phyloP scores from a whole-genome alignment of 2,797 vertebrate species.

The Trematomus bernacchii region DNA sequence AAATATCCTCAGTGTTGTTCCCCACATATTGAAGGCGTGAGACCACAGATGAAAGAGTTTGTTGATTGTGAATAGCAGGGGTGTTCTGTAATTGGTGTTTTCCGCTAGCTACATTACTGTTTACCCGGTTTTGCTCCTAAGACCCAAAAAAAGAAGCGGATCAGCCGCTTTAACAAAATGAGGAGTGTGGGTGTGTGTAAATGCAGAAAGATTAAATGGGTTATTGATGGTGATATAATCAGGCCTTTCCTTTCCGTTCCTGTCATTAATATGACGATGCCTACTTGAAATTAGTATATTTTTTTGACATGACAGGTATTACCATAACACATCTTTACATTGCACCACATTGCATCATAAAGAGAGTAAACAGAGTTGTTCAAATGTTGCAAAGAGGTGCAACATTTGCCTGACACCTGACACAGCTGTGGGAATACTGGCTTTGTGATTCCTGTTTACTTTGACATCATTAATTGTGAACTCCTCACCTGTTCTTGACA shows the following conservation, averaged over 20 bases:
- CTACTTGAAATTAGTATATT: neutral
- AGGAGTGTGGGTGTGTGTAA: slow-evolving; percentile 61
- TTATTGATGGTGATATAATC: slow-evolving; percentile 23
- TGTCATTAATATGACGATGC: slow-evolving; percentile 6
- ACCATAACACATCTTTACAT: slow-evolving; percentile 11
- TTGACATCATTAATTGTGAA: slow-evolving; percentile 41
- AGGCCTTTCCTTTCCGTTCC: neutral
- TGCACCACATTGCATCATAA: slow-evolving; percentile 13
- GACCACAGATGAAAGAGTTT: slow-evolving; percentile 73
- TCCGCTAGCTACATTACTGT: slow-evolving; percentile 68
- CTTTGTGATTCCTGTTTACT: slow-evolving; percentile 38
- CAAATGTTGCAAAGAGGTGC: slow-evolving; percentile 51
- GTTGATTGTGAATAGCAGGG: slow-evolving; percentile 72
- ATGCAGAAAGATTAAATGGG: slow-evolving; percentile 34
- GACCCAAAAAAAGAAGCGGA: slow-evolving; percentile 53
- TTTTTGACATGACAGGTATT: neutral
- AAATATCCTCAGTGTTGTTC: slow-evolving; percentile 62
- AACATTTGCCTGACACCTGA: slow-evolving; percentile 57
- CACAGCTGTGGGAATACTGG: slow-evolving; percentile 51
- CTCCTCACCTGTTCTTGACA: slow-evolving; percentile 43
- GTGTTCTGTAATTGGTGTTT: slow-evolving; percentile 80
- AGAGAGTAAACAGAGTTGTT: slow-evolving; percentile 35
- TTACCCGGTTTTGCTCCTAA: slow-evolving; percentile 66
- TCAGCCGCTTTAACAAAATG: slow-evolving; percentile 58
- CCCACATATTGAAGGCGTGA: slow-evolving; percentile 54